Conservation (phyloP, 2,888 invertebrate genomes). For the Drosophila mettleri region DNA sequence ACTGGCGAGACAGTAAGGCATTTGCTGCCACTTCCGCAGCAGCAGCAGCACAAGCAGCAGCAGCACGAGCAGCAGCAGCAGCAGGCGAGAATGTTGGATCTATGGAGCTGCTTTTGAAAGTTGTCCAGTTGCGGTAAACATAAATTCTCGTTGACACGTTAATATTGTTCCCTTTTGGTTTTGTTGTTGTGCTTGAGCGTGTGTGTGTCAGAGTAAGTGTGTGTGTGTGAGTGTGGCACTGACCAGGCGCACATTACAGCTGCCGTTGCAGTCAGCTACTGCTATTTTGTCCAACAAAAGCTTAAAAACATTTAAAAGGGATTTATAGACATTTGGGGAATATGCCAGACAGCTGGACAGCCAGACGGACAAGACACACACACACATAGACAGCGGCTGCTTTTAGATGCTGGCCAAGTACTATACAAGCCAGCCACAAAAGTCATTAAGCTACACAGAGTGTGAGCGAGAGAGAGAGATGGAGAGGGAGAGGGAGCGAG, state of each 20-base stretch:
- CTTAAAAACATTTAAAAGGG: conserved; percentile 81
- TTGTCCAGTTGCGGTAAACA: conserved; percentile 81
- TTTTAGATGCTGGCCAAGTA: conserved; percentile 29
- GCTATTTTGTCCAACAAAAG: conserved; percentile 75
- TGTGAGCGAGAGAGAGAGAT: conserved; percentile 5
- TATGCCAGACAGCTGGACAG: conserved; percentile 66
- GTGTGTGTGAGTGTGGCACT: conserved; percentile 22
- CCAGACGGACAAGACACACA: conserved; percentile 13
- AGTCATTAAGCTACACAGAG: conserved; percentile 69
- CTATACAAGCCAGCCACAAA: conserved; percentile 52
- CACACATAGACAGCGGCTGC: conserved; percentile 2
- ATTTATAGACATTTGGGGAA: conserved; percentile 81
- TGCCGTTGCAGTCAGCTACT: conserved; percentile 38
- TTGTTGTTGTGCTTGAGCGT: conserved; percentile 31
- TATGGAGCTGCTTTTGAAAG: conserved; percentile 77
- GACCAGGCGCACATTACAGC: conserved; percentile 33
- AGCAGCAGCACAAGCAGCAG: too few relatives aligned
- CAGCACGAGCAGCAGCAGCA: neutral
- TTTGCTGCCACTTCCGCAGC: conserved; percentile 75
- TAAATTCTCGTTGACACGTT: conserved; percentile 81
- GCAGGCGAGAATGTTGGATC: conserved; percentile 37
- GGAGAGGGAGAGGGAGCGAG: neutral
- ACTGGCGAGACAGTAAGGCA: conserved; percentile 78
- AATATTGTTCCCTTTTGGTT: conserved; percentile 80
- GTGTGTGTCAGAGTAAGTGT: conserved; percentile 13